phyloP scores from a whole-genome alignment of 2,888 invertebrate genomes.

The Stenoptilia bipunctidactyla region DNA sequence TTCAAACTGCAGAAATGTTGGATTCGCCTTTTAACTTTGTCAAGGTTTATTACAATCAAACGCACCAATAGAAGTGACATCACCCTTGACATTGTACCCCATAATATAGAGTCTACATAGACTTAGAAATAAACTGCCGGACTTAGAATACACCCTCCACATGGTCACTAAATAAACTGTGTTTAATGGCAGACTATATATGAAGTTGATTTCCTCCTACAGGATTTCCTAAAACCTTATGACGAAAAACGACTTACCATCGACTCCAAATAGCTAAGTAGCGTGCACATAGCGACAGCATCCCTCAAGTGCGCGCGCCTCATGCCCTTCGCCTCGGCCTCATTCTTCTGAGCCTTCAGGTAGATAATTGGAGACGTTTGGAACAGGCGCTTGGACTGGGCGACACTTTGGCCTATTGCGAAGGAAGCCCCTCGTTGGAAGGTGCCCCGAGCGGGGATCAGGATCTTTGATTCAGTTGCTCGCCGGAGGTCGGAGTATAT shows the following conservation, averaged over 20 bases:
- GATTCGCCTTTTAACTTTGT: too few species aligned
- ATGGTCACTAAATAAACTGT: too few species aligned
- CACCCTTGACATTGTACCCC: too few species aligned
- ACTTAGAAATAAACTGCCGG: too few species aligned
- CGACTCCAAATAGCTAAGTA: constrained; percentile 69
- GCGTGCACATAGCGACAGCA: constrained; percentile 90
- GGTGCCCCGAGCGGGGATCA: constrained; percentile 78
- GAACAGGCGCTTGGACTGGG: constrained; percentile 69
- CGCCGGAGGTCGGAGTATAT: constrained; percentile 79
- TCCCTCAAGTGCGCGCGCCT: constrained; percentile 87
- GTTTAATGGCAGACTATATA: too few species aligned
- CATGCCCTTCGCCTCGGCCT: constrained; percentile 85
- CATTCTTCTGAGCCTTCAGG: constrained; percentile 90
- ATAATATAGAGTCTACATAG: too few species aligned
- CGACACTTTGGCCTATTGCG: constrained; percentile 74
- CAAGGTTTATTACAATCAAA: too few species aligned
- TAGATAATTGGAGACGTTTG: constrained; percentile 85
- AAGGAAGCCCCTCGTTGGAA: constrained; percentile 81
- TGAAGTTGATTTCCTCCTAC: too few species aligned
- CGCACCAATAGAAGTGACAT: too few species aligned
- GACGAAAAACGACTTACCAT: constrained; percentile 24
- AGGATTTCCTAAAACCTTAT: too few species aligned
- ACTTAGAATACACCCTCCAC: too few species aligned
- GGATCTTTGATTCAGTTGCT: constrained; percentile 72
- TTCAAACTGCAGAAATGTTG: too few species aligned